phyloP scores from a whole-genome alignment of 2,797 vertebrate genomes.

The Argya squamiceps region DNA sequence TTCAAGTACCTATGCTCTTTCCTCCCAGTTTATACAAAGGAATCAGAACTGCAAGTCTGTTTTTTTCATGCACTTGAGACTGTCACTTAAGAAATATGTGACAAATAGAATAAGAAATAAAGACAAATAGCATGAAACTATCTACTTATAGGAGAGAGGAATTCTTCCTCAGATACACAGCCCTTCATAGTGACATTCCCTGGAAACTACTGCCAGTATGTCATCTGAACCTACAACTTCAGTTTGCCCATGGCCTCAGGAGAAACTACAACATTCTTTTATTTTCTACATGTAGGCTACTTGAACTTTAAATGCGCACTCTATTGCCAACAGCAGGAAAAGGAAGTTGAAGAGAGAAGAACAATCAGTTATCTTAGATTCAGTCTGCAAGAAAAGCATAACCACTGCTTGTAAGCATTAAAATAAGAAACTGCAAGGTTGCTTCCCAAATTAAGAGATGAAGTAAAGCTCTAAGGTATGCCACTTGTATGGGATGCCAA shows the following conservation, averaged over 20 bases:
- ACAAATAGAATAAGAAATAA: neutral
- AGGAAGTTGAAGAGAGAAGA: neutral
- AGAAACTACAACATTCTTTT: neutral
- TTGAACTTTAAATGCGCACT: neutral
- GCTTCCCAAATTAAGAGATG: neutral
- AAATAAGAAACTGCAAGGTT: neutral
- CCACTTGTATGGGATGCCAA: neutral
- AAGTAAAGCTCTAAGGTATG: neutral
- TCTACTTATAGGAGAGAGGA: neutral
- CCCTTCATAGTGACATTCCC: neutral
- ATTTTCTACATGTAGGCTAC: neutral
- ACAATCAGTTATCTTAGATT: neutral
- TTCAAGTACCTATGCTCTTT: neutral
- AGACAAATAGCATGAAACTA: neutral
- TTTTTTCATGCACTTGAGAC: neutral
- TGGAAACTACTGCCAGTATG: neutral
- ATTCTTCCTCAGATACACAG: neutral
- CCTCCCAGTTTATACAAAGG: rapidly evolving
- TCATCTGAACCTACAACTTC: neutral
- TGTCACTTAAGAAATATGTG: neutral
- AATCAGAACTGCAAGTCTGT: neutral
- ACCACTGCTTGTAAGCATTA: neutral
- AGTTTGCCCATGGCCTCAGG: neutral
- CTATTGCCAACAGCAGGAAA: neutral
- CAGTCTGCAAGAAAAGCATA: neutral